These are phyloP conservation scores for Pterocles burchelli DNA, from an alignment of 2,113 vertebrate species.

Conservation along the genomic window DNA sequence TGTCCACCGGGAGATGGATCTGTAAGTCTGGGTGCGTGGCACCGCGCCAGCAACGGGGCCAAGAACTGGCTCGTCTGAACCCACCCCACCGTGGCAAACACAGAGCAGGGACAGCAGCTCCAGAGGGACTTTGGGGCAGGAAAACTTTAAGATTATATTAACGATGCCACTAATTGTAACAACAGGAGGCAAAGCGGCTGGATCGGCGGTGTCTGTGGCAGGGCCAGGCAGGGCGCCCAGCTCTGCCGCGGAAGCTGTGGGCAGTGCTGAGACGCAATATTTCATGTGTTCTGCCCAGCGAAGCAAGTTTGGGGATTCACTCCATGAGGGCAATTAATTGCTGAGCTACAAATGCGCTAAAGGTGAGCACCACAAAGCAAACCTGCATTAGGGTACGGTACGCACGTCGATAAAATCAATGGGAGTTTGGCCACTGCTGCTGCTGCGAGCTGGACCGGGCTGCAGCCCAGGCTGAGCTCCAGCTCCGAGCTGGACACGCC, in stretches of 20 bases:
- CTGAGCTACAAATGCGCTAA: not conserved
- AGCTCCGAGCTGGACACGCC: not conserved
- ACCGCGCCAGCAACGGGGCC: not conserved
- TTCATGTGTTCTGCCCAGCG: not conserved
- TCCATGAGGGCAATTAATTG: constrained; percentile 17
- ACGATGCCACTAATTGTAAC: not conserved
- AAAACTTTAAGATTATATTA: not conserved
- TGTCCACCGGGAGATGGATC: not conserved
- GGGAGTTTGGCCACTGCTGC: not conserved
- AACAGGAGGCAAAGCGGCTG: not conserved
- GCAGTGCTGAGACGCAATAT: not conserved
- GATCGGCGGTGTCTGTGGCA: not conserved
- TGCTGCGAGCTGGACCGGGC: not conserved
- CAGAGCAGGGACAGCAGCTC: not conserved
- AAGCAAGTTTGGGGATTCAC: not conserved
- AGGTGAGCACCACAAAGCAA: not conserved
- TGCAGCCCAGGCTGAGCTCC: not conserved
- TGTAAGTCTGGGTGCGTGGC: not conserved
- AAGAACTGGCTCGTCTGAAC: not conserved
- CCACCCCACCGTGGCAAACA: fast-evolving
- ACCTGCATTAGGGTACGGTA: not conserved
- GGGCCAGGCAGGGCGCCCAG: not conserved
- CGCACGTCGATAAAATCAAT: constrained; percentile 34
- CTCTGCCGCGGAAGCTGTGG: not conserved
- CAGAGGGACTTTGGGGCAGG: not conserved